phyloP scores from a whole-genome alignment of 2,888 invertebrate genomes.

The Syrphus vitripennis region DNA sequence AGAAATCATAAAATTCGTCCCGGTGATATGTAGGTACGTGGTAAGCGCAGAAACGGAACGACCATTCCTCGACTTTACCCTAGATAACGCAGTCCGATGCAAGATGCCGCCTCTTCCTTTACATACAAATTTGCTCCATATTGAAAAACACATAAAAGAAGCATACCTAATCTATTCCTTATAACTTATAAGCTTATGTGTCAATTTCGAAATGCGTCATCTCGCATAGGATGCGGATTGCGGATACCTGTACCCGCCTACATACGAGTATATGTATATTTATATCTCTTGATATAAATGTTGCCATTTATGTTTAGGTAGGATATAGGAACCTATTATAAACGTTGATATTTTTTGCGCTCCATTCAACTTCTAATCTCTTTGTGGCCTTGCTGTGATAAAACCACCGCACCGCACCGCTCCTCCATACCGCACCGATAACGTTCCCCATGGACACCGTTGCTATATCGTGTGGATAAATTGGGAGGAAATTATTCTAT shows the following conservation, averaged over 20 bases:
- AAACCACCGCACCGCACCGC: background rate
- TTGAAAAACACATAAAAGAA: background rate
- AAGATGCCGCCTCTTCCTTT: background rate
- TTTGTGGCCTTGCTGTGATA: conserved; percentile 23
- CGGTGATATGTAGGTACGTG: no score
- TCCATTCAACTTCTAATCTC: background rate
- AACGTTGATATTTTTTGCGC: conserved; percentile 26
- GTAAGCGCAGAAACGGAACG: no score
- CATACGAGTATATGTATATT: background rate
- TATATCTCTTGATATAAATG: background rate
- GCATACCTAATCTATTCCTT: conserved; percentile 19
- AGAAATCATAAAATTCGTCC: no score
- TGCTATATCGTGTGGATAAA: conserved; percentile 75
- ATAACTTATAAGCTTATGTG: conserved; percentile 41
- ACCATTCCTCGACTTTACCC: no score
- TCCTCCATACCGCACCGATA: no score
- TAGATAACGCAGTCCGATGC: no score
- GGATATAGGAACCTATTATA: conserved; percentile 15
- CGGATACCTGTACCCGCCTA: background rate
- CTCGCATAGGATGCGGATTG: background rate
- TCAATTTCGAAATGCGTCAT: conserved; percentile 46
- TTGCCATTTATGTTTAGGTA: background rate
- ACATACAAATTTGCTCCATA: background rate
- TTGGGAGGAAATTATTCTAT: conserved; percentile 80
- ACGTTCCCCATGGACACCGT: conserved; percentile 44